Base-by-base conservation (phyloP, 2,797 vertebrate species). In the Siniperca obscura region DNA sequence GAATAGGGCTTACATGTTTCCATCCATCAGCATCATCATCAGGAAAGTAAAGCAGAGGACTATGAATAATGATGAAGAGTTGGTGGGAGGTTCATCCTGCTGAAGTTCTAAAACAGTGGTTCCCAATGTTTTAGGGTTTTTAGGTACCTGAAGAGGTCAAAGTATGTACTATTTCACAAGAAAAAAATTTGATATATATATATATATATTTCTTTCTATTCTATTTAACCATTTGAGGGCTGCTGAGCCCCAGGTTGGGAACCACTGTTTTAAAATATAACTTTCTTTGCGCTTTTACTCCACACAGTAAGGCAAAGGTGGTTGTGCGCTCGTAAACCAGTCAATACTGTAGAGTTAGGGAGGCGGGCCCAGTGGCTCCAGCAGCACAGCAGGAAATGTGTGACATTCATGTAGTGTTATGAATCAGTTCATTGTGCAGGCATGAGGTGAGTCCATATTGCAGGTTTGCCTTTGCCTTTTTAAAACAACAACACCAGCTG, bases 401-500 rank as follows among this genome's bases (percentile, higher is more conserved):
- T 14, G 27, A 61, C 25, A 5, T 62, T 27, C 4, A 4, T 36
- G 1, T 3, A 25, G 2, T 6, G 19, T n/a, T 2, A 38, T 74
- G 60, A 79, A 56, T 64, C 38, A 21, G 2, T 55, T 2, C 22
- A 27, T 48, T 84, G 79, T 80, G 17, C 64, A 16, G 75, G 3
- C 8, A 89, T 89, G 88, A 89, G 91, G 92, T 93, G 84, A 91
- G 90, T 92, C 11, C 1, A 17, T 1, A 13, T 6, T 5, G 4
- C 3, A 50, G 2, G 13, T 14, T 17, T 22, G 1, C 12, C 3
- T 27, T 60, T 64, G 30, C 10, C 25, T 56, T 8, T 57, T 22
- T 3, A 13, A 53, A 60, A 53, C 14, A 46, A 9, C 40, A 34
- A 8, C 59, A 12, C 46, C 3, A 6, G 11, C 6, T 5, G 11